Conservation (phyloP, 2,113 vertebrate species). For the Grallaria varia region DNA sequence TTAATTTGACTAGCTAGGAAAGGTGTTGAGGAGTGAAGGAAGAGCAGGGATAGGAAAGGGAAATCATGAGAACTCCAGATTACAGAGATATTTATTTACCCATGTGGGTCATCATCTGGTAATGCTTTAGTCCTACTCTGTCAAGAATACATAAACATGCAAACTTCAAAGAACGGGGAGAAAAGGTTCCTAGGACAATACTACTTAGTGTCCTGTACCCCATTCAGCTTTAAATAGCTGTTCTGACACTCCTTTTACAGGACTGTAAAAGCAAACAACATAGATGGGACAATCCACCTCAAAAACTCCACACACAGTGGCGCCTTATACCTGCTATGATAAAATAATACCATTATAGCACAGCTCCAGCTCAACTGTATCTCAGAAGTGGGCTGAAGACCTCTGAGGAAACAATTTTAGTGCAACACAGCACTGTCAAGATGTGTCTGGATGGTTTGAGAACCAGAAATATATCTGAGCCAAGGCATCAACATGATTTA, state of each 20-base stretch:
- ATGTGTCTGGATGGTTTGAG: neutral
- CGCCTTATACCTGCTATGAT: neutral
- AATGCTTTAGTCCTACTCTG: neutral
- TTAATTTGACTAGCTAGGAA: neutral
- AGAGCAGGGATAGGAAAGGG: neutral
- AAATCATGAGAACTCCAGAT: neutral
- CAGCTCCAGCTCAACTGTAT: neutral
- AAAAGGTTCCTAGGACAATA: neutral
- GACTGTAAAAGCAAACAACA: neutral
- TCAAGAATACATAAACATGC: neutral
- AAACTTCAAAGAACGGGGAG: neutral
- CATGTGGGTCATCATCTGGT: neutral
- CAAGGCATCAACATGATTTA: slow-evolving; percentile 62
- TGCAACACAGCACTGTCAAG: neutral
- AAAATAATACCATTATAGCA: neutral
- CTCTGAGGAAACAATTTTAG: neutral
- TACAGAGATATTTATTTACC: neutral
- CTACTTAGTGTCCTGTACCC: neutral
- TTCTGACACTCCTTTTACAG: neutral
- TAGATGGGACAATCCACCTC: neutral
- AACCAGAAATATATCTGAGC: slow-evolving; percentile 18
- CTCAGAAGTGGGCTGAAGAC: neutral
- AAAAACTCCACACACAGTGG: neutral
- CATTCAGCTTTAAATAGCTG: neutral
- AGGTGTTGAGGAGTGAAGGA: neutral